Percentiles rank a stretch among this genome's conserved stretches.
Conservation (phyloP, 2,888 invertebrate species). For the Tanytarsus gracilentus region DNA sequence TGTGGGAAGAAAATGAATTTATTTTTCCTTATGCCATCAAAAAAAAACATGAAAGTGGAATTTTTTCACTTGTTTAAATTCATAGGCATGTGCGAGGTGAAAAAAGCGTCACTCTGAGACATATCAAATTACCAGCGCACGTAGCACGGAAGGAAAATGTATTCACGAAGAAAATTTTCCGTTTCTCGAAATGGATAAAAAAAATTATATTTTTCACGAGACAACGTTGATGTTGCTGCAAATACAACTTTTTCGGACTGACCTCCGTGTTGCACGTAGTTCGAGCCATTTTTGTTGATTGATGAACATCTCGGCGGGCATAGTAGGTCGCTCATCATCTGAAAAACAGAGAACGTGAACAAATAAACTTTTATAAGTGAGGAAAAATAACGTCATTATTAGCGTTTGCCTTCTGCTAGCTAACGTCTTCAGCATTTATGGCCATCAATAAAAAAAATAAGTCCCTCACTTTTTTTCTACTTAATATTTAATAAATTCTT, state of each 20-base stretch:
- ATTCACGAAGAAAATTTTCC: not conserved
- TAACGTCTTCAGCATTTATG: conserved; percentile 3
- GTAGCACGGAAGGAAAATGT: no score
- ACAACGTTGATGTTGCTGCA: conserved; percentile 30
- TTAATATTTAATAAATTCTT: conserved; percentile 11
- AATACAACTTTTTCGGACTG: conserved; percentile 32
- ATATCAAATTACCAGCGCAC: not conserved
- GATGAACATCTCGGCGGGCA: conserved; percentile 89
- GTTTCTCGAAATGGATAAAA: not conserved
- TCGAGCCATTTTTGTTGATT: conserved; percentile 85
- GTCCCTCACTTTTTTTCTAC: no score
- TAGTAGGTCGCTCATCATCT: conserved; percentile 50
- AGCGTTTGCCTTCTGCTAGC: not conserved
- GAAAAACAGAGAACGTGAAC: conserved; percentile 23
- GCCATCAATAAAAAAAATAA: conserved; percentile 20
- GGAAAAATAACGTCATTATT: not conserved
- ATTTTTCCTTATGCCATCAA: no score
- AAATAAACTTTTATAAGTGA: not conserved
- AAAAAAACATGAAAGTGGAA: no score
- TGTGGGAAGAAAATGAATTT: not conserved
- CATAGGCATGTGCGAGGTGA: no score
- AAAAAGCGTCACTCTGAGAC: not conserved
- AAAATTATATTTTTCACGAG: conserved; percentile 13
- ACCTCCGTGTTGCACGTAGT: conserved; percentile 52
- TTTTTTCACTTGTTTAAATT: no score